phyloP scores from a whole-genome alignment of 1,140 invertebrate species.

The Drosophila bifasciata region DNA sequence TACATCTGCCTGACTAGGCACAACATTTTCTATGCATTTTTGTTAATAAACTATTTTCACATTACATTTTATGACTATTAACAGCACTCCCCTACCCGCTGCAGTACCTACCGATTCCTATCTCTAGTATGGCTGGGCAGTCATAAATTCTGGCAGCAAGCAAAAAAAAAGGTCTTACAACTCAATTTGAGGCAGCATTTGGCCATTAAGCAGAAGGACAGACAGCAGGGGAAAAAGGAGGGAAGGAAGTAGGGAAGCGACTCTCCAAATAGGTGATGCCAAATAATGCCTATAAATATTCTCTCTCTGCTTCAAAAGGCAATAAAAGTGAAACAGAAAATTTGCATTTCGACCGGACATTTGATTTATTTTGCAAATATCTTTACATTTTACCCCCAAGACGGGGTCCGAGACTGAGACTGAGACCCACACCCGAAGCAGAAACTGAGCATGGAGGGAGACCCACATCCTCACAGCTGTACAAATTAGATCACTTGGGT shows the following conservation, averaged over 20 bases:
- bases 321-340: slow-evolving; percentile 31
- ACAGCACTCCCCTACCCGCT: background rate
- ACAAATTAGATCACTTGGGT: slow-evolving; percentile 78
- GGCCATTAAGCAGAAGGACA: too few relatives aligned
- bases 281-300: slow-evolving; percentile 28
- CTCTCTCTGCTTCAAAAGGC: background rate
- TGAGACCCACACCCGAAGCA: too few relatives aligned
- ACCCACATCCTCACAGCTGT: slow-evolving; percentile 64
- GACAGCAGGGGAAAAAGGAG: too few relatives aligned
- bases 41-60: slow-evolving; percentile 8
- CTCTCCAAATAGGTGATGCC: slow-evolving; percentile 21
- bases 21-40: slow-evolving; percentile 19
- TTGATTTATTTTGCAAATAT: slow-evolving; percentile 49
- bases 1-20: background rate
- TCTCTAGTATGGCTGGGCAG: too few relatives aligned
- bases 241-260: too few relatives aligned
- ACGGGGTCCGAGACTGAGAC: too few relatives aligned
- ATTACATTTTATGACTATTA: slow-evolving; percentile 37
- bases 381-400: slow-evolving; percentile 14
- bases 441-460: too few relatives aligned
- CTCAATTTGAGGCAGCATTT: too few relatives aligned
- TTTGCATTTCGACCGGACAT: slow-evolving; percentile 37
- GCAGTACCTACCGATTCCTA: too few relatives aligned
- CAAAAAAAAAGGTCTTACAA: slow-evolving; percentile 16
- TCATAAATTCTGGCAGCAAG: slow-evolving; percentile 17